Percentiles rank a stretch among this genome's conserved stretches.
phyloP scores from a whole-genome alignment of 2,888 invertebrate genomes.

The Pecten maximus region DNA sequence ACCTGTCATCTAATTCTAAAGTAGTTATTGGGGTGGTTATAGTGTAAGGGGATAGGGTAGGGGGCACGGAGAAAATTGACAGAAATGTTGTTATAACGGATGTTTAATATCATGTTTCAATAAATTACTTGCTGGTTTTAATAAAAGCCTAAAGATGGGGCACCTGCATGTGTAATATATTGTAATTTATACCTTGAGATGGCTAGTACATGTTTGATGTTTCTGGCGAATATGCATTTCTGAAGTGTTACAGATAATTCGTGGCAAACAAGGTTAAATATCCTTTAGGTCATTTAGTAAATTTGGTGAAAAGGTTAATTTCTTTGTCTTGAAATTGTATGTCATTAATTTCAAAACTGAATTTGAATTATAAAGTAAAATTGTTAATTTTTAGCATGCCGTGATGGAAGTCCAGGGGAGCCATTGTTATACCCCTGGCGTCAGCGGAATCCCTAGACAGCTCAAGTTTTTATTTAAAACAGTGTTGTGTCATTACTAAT shows the following conservation, averaged over 20 bases:
- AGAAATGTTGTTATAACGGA: too few species aligned
- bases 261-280: neutral
- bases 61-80: too few species aligned
- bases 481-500: too few species aligned
- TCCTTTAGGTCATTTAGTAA: neutral
- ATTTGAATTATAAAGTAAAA: constrained; percentile 31
- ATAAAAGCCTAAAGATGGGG: neutral
- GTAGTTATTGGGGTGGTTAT: too few species aligned
- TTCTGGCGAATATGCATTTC: neutral
- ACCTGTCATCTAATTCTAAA: too few species aligned
- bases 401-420: too few species aligned
- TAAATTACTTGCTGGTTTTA: neutral
- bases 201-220: neutral
- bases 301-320: neutral
- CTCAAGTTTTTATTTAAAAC: too few species aligned
- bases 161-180: constrained; percentile 17
- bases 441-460: too few species aligned
- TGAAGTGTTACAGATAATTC: neutral
- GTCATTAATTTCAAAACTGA: constrained; percentile 40
- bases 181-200: neutral
- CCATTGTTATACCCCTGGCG: too few species aligned
- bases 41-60: too few species aligned
- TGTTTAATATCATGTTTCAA: neutral
- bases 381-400: neutral
- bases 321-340: constrained; percentile 45